Base-by-base conservation (phyloP, 1,140 invertebrate species). In the Sminthurinus signatus region DNA sequence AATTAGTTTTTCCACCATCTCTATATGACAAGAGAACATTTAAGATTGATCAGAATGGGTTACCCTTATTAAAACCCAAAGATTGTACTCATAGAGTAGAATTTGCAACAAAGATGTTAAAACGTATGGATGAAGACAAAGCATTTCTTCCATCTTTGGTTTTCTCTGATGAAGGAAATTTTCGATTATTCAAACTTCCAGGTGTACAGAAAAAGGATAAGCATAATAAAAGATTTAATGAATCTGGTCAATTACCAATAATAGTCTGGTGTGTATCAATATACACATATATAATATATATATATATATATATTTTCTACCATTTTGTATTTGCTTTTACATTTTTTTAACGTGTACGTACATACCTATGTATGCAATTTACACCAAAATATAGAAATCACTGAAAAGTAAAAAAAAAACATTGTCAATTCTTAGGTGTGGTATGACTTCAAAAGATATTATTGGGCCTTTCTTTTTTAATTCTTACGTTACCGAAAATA, bases 11-110 rank as follows among this genome's bases (percentile, higher is more conserved):
- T 8, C 44, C 44, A n/a, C 19, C 44, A 4, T 10, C 15, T 14
- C 5, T 46, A 5, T 46, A 46, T 46, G 44, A 5, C 21, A 10
- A 46, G n/a, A 79, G 85, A 59, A 5, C 32, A 8, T 51, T 54
- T 42, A 32, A 61, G 19, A 42, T 61, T n/a, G 60, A 61, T 43
- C 14, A 39, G 25, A 21, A 56, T 19, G 60, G 68, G 5, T 29
- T 70, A 23, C 64, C 64, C 8, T 29, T 46, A 42, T 32, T 70
- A 2, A 58, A 42, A 5, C 17, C 51, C 21, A 57, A 51, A 21
- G 69, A 70, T 25, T 62, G 54, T 25, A 14, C 21, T 14, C 56
- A 50, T 17, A 46, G 69, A 29, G 25, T 60, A 0, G 23, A 44
- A 12, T 71, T 71, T 42, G 46, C 69, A 2, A 44, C 19, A 1